A percentile compares a stretch with the other conserved stretches of the same genome.
Conservation (phyloP, 2,888 invertebrate genomes). For the Pecten maximus region DNA sequence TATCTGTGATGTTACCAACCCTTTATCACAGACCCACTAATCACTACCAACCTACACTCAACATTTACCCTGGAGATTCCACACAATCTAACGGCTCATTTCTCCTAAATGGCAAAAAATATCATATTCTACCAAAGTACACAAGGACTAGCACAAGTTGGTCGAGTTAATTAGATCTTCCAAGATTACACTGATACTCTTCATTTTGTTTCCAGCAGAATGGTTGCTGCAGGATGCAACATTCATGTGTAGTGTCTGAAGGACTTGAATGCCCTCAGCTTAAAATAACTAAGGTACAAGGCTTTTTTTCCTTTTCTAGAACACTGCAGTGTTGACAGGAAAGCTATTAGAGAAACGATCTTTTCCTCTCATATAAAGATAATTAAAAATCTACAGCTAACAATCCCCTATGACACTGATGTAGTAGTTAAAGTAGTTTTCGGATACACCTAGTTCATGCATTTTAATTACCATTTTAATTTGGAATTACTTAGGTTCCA, state of each 20-base stretch:
- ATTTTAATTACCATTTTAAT: neutral
- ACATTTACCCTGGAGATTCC: conserved; percentile 17
- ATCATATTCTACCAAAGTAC: conserved; percentile 25
- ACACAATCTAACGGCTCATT: conserved; percentile 4
- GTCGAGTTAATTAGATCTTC: conserved; percentile 16
- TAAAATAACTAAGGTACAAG: neutral
- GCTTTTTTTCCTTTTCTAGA: neutral
- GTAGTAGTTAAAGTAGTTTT: neutral
- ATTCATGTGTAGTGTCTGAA: conserved; percentile 8
- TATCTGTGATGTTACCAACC: neutral
- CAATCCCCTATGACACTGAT: neutral
- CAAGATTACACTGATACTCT: conserved; percentile 24
- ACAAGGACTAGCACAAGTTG: neutral
- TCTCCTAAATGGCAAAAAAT: conserved; percentile 24
- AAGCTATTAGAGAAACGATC: neutral
- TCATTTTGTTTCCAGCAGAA: conserved; percentile 9
- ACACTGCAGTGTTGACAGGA: neutral
- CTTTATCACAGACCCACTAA: conserved; percentile 9
- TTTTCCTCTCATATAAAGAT: neutral
- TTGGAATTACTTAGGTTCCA: neutral
- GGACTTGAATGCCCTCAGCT: conserved; percentile 13
- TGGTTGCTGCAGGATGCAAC: conserved; percentile 30
- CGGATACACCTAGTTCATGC: neutral
- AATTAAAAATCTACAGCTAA: neutral
- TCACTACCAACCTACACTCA: neutral